phyloP scores from a whole-genome alignment of 2,113 vertebrate species.

The Microtus pennsylvanicus region DNA sequence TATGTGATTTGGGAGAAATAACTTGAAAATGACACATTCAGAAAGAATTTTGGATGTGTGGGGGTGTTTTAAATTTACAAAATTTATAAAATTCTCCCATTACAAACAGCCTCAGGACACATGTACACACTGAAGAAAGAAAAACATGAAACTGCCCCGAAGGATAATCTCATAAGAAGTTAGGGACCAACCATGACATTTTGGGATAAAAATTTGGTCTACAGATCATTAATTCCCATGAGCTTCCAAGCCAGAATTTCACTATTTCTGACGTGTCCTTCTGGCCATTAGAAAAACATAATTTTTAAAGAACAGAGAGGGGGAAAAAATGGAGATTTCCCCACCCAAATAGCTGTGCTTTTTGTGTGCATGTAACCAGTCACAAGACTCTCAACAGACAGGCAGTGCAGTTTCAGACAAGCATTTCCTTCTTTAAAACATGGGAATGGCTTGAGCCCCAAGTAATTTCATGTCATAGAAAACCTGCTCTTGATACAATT shows the following conservation, averaged over 20 bases:
- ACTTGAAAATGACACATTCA: slow-evolving; percentile 64
- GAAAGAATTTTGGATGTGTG: slow-evolving; percentile 66
- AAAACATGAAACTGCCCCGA: slow-evolving; percentile 70
- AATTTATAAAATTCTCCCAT: slow-evolving; percentile 79
- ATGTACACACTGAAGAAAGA: slow-evolving; percentile 66
- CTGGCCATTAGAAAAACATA: slow-evolving; percentile 65
- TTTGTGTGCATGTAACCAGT: slow-evolving; percentile 64
- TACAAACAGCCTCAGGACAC: slow-evolving; percentile 72
- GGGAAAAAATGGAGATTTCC: not conserved
- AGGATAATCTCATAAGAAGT: slow-evolving; percentile 56
- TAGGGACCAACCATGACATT: slow-evolving; percentile 57
- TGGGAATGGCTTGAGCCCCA: not conserved
- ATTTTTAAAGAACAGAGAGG: not conserved
- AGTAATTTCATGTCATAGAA: slow-evolving; percentile 16
- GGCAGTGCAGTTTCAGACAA: slow-evolving; percentile 58
- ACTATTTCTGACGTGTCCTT: slow-evolving; percentile 46
- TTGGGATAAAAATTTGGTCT: slow-evolving; percentile 43
- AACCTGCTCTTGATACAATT: slow-evolving; percentile 9
- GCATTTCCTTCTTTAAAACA: slow-evolving; percentile 59
- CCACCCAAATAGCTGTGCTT: slow-evolving; percentile 72
- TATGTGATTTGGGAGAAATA: slow-evolving; percentile 26
- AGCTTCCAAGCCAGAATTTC: slow-evolving; percentile 65
- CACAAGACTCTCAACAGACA: slow-evolving; percentile 69
- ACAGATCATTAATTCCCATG: slow-evolving; percentile 59
- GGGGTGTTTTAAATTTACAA: slow-evolving; percentile 77